Base-by-base conservation (phyloP, 2,797 vertebrate species). In the Artibeus lituratus region DNA sequence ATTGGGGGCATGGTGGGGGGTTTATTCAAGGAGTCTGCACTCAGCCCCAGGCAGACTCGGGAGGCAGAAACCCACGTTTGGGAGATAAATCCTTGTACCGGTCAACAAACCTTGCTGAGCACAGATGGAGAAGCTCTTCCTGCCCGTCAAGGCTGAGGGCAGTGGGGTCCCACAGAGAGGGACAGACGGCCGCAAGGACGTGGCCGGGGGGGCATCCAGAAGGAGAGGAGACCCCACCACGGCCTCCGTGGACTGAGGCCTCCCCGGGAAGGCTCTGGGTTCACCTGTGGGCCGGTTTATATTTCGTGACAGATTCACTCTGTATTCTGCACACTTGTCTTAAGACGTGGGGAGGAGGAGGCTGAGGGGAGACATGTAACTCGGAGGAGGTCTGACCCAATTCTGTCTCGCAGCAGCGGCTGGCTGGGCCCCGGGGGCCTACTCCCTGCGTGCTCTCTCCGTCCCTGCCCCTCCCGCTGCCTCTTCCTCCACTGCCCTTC, bases 171-270 rank as follows among this genome's bases (percentile, higher is more conserved):
- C 42, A 4, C 0, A 1, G 57, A 26, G 57, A 59, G 57, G 26
- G 10, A 12, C 57, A 5, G 26, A 59, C 10, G 24, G 57, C 3
- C 24, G 24, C 4, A 26, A 0, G 65, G 32, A 22, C 1, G 2
- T 2, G 49, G 57, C 35, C 35, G 18, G 7, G 5, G 1, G 39
- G 57, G 21, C 39, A 55, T 42, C 0, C 3, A 0, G 2, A 10
- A 24, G 39, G 73, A 22, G 44, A 4, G 39, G 16, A 35, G 3
- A 16, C 29, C 16, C 2, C n/a, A 7, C 8, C 1, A 0, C 7
- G 5, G 26, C n/a, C 72, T 39, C 37, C 4, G 1, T 3, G n/a
- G 69, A 3, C 39, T 1, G 53, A 12, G 42, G 42, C 44, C 51
- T 65, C 26, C 21, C 51, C 11, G 37, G 0, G 2, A 73, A 35